A percentile compares a stretch with the other conserved stretches of the same genome.
These are phyloP conservation scores for Cirrhinus mrigala DNA, from an alignment of 2,797 vertebrate genomes.

Conservation along the genomic window DNA sequence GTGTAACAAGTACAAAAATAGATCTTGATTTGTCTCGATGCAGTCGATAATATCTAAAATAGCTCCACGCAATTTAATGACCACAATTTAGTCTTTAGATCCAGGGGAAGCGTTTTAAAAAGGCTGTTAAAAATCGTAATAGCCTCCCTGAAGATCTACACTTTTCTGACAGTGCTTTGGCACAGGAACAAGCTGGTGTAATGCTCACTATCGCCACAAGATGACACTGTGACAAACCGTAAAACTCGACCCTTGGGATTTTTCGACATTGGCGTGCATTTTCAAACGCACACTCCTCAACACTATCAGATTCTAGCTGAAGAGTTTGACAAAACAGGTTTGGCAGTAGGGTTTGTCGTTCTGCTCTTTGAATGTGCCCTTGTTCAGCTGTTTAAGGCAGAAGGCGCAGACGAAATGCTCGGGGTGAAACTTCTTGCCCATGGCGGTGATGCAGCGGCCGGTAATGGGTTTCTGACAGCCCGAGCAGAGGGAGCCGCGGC, in stretches of 20 bases:
- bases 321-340: conserved; percentile 96
- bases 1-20: conserved; percentile 44
- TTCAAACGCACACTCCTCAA: background rate
- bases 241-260: background rate
- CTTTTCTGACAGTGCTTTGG: conserved; percentile 15
- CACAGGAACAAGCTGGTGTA: conserved; percentile 42
- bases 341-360: conserved; percentile 99
- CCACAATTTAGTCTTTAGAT: background rate
- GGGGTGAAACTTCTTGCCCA: conserved; percentile 98
- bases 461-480: conserved; percentile 99
- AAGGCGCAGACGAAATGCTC: conserved; percentile 99
- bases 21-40: conserved; percentile 38
- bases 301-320: conserved; percentile 82
- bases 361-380: conserved; percentile 99
- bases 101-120: conserved; percentile 8
- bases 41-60: conserved; percentile 33
- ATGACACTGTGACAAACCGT: background rate
- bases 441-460: conserved; percentile 97
- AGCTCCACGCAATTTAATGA: background rate
- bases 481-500: conserved; percentile 94
- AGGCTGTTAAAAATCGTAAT: conserved; percentile 11
- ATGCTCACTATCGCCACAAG: conserved; percentile 23
- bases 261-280: background rate
- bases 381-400: conserved; percentile 99
- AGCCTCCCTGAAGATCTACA: conserved; percentile 33